Evolutionary conservation across 2,888 invertebrate species (phyloP).

Genomic region (Epistrophe grossulariae): DNA sequence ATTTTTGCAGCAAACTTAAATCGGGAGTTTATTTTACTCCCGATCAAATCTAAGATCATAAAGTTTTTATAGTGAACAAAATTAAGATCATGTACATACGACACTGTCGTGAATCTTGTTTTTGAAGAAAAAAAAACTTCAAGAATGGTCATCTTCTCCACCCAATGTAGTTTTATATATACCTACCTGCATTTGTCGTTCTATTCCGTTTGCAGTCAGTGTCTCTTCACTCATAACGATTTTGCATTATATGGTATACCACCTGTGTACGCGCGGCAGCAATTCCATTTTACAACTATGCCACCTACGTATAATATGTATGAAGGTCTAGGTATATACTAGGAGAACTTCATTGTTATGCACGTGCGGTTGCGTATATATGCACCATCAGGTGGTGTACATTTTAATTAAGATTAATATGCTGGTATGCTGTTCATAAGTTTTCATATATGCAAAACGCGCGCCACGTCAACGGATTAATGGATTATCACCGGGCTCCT

Average conservation of each 20-base stretch:
- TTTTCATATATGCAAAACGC: conserved; percentile 72
- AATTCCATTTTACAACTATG: conserved; percentile 48
- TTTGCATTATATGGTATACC: conserved; percentile 4
- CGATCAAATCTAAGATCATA: too few species aligned
- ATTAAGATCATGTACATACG: not conserved
- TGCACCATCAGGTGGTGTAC: conserved; percentile 65
- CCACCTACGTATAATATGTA: too few species aligned
- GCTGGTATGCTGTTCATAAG: conserved; percentile 62
- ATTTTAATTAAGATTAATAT: conserved; percentile 75
- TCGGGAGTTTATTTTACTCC: too few species aligned
- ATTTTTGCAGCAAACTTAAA: too few species aligned
- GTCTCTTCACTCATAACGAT: conserved; percentile 3
- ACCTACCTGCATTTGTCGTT: not conserved
- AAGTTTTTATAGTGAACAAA: too few species aligned
- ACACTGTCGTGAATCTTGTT: not conserved
- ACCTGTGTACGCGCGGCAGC: not conserved
- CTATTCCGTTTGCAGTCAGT: conserved; percentile 20
- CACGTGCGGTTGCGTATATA: conserved; percentile 48
- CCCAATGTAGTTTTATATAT: not conserved
- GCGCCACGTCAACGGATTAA: conserved; percentile 67
- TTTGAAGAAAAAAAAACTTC: not conserved
- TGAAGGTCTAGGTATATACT: too few species aligned
- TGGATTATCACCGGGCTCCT: conserved; percentile 64
- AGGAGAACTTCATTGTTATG: conserved; percentile 69
- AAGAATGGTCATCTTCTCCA: conserved; percentile 56